Evolutionary conservation across 2,797 vertebrate species (phyloP), one percentile per base, ranked within the genome.

Genomic region (Pagetopsis macropterus): DNA sequence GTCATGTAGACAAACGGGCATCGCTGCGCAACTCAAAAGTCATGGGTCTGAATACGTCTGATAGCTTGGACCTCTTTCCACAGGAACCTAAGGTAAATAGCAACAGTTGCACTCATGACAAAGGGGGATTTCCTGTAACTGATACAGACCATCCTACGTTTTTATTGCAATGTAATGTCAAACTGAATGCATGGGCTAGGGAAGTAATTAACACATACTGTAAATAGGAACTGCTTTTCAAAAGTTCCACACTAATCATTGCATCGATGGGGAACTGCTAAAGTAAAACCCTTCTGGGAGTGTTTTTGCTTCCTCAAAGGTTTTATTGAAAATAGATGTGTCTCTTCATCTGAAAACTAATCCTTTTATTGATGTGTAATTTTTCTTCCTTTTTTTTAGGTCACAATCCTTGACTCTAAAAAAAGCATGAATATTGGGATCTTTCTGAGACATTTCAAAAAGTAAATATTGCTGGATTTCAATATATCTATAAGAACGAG

Each of bases 361-460:
- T 3, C 0, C 21, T 58, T 12, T 50, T 41, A 14, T 15, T 65
- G 2, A 48, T 40, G 8, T 9, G 1, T 37, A 9, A 37, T 37
- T 37, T 37, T 48, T 45, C n/a, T 69, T 11, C 67, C 61, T 37
- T 78, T 31, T 72, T 57, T 63, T 67, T 52, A 96, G 96, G 84
- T 95, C 49, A 91, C 90, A 48, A 94, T 96, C 72, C 89, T 96
- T 65, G 95, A 95, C 82, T 89, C 94, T 14, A 96, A 96, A 86
- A 94, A 91, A 82, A 95, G 94, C 48, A 96, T 96, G 93, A 96
- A 95, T 70, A 86, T 96, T 46, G 94, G 94, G 3, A 96, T 96
- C 84, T 94, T 96, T 75, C 89, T 96, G 45, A 95, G 94, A 85
- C 94, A 95, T 74, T 95, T 96, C 71, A 96, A 95, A 83, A 95